phyloP scores from a whole-genome alignment of 1,140 invertebrate genomes.

The Euura lappo region DNA sequence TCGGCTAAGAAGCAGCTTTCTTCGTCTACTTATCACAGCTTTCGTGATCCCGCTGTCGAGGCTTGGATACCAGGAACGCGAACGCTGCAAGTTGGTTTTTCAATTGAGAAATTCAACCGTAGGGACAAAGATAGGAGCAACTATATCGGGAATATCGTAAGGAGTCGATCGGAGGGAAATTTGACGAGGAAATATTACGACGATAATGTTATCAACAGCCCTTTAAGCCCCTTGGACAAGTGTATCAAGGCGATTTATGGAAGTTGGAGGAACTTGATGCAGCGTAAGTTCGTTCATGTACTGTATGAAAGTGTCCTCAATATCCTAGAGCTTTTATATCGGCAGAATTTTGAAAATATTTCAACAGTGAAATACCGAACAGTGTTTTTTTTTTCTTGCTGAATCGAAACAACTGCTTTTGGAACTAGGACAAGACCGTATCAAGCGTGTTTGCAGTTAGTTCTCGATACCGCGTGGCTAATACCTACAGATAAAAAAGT shows the following conservation, averaged over 20 bases:
- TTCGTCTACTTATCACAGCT: conserved; percentile 60
- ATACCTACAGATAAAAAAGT: no score
- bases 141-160: conserved; percentile 33
- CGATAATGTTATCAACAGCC: neutral
- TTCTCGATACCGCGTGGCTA: no score
- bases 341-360: no score
- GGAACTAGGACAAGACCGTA: no score
- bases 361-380: no score
- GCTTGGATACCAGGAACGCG: conserved; percentile 43
- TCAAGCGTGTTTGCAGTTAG: no score
- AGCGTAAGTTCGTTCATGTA: conserved; percentile 50
- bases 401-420: no score
- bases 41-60: conserved; percentile 59
- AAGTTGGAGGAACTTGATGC: conserved; percentile 61
- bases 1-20: conserved; percentile 43
- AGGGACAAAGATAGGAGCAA: conserved; percentile 19
- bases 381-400: no score
- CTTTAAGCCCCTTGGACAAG: conserved; percentile 47
- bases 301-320: no score
- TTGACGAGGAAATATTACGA: conserved; percentile 25
- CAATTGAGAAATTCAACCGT: no score
- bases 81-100: no score
- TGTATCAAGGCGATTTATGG: conserved; percentile 60
- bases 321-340: no score
- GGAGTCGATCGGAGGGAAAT: conserved; percentile 59